Percentiles rank a stretch among this genome's conserved stretches.
Conservation (phyloP, 2,113 vertebrate genomes). For the Limnothrissa miodon region DNA sequence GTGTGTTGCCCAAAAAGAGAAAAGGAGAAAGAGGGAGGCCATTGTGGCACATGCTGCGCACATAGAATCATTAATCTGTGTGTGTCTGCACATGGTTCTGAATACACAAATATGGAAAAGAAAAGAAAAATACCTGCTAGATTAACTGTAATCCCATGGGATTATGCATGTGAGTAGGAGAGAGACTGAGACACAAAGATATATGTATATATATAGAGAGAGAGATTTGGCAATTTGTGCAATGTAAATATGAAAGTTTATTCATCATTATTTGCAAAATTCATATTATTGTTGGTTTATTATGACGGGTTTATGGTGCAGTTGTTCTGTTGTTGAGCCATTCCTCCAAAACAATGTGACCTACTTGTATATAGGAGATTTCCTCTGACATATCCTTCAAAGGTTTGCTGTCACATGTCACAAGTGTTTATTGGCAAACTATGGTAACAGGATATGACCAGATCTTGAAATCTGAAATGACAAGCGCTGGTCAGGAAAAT, state of each 20-base stretch:
- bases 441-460: neutral
- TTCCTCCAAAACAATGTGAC: neutral
- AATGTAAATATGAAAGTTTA: neutral
- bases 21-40: neutral
- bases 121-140: neutral
- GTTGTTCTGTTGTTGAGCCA: neutral
- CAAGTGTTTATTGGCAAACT: neutral
- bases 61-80: neutral
- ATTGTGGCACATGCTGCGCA: neutral
- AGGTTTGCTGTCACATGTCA: neutral
- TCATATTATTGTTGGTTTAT: neutral
- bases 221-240: neutral
- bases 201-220: neutral
- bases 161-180: neutral
- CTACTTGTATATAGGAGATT: neutral
- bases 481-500: neutral
- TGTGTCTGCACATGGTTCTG: neutral
- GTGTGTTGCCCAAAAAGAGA: neutral
- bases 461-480: neutral
- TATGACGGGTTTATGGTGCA: neutral
- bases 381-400: neutral
- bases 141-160: neutral
- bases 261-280: neutral
- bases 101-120: neutral
- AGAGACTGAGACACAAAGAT: neutral